phyloP scores from a whole-genome alignment of 2,797 vertebrate species.

The Coregonus suidteri region DNA sequence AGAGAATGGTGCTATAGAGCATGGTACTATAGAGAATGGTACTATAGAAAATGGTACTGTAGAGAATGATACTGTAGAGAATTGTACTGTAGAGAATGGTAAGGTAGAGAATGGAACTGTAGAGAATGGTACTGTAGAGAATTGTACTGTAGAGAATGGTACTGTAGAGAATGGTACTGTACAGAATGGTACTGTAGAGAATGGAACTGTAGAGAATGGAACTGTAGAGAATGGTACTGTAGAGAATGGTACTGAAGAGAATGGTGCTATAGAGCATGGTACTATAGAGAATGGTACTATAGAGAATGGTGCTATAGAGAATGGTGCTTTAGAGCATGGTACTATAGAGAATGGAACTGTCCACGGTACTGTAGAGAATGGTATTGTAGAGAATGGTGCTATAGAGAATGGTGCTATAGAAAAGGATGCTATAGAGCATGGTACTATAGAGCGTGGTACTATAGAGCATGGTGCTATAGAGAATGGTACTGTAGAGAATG shows the following conservation, averaged over 20 bases:
- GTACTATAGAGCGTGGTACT: slow-evolving; percentile 14
- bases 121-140: slow-evolving; percentile 35
- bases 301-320: too few species aligned
- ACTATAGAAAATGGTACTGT: slow-evolving; percentile 34
- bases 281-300: slow-evolving; percentile 26
- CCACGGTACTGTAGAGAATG: too few species aligned
- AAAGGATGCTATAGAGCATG: slow-evolving; percentile 37
- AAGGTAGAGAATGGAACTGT: slow-evolving; percentile 20
- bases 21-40: slow-evolving; percentile 49
- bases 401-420: too few species aligned
- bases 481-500: too few species aligned
- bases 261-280: slow-evolving; percentile 46
- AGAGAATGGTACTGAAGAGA: slow-evolving; percentile 35
- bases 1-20: slow-evolving; percentile 35
- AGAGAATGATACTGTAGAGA: slow-evolving; percentile 52
- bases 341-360: too few species aligned
- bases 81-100: slow-evolving; percentile 47
- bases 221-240: not conserved
- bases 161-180: too few species aligned
- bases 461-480: slow-evolving; percentile 10
- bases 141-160: slow-evolving; percentile 47
- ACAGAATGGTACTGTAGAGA: too few species aligned
- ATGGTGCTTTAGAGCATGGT: slow-evolving; percentile 17
- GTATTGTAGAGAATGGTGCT: slow-evolving; percentile 13
- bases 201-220: too few species aligned